A percentile compares a stretch with the other conserved stretches of the same genome.
These are phyloP conservation scores for Pardalotus punctatus DNA, from an alignment of 2,113 vertebrate species.

Conservation along the genomic window DNA sequence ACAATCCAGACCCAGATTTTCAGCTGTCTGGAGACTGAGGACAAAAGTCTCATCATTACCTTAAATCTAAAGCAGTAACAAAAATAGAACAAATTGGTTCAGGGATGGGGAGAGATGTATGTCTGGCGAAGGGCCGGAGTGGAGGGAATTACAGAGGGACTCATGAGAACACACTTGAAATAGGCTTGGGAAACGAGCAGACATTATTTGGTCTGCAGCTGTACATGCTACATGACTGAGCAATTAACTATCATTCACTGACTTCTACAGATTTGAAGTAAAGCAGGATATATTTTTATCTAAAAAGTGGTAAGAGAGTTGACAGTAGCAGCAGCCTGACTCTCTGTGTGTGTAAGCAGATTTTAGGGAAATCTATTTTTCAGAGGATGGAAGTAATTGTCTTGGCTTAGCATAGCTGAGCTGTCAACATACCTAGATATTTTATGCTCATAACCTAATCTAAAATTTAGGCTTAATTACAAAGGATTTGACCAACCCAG, in stretches of 20 bases:
- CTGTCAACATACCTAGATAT: background rate
- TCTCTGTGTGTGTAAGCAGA: background rate
- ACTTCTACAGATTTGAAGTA: background rate
- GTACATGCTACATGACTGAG: background rate
- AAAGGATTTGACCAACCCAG: background rate
- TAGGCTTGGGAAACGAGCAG: background rate
- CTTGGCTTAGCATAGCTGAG: background rate
- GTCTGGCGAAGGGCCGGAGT: background rate
- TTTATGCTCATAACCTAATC: background rate
- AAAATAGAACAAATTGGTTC: slow-evolving; percentile 3
- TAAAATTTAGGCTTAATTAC: background rate
- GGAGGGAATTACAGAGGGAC: background rate
- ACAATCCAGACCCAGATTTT: slow-evolving; percentile 12
- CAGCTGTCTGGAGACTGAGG: background rate
- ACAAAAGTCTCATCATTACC: slow-evolving; percentile 5
- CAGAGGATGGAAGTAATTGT: background rate
- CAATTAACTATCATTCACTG: slow-evolving; percentile 34
- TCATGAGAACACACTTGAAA: background rate
- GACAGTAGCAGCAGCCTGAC: background rate
- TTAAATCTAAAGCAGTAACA: background rate
- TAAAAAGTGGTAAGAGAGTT: background rate
- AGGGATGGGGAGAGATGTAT: background rate
- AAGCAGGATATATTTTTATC: background rate
- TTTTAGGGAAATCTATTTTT: background rate
- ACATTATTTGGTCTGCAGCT: slow-evolving; percentile 26